These are phyloP conservation scores for Calypte anna DNA, from an alignment of 2,113 vertebrate species.

Conservation along the genomic window DNA sequence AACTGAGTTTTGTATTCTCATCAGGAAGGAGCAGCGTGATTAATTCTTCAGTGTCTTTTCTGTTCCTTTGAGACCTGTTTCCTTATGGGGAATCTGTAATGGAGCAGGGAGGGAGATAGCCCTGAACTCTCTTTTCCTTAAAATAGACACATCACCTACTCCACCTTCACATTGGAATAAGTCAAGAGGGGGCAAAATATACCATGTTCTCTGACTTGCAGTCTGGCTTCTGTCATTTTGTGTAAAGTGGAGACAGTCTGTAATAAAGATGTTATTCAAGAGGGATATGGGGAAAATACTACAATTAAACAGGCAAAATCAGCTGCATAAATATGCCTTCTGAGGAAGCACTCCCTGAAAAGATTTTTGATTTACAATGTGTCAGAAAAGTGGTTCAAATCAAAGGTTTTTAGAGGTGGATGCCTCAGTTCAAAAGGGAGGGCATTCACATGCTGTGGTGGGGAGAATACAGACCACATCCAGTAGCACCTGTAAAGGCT, in stretches of 20 bases:
- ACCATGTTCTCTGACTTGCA: background rate
- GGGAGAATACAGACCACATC: fast-evolving
- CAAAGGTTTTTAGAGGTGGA: background rate
- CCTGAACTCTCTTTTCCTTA: background rate
- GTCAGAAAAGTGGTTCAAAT: background rate
- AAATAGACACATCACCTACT: conserved; percentile 19
- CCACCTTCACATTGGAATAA: background rate
- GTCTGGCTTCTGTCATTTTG: background rate
- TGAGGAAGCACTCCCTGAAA: background rate
- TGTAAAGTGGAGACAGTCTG: background rate
- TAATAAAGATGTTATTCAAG: background rate
- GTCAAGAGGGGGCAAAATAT: background rate
- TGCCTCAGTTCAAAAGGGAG: background rate
- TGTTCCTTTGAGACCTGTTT: background rate
- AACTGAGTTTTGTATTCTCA: background rate
- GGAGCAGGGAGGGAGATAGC: background rate
- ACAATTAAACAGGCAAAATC: background rate
- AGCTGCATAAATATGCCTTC: background rate
- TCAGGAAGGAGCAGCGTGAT: conserved; percentile 11
- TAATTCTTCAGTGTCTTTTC: conserved; percentile 1
- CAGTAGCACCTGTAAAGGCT: background rate
- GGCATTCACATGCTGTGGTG: background rate
- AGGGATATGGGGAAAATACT: background rate
- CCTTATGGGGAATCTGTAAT: background rate
- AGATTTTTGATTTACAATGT: background rate